Percentiles rank a stretch among this genome's conserved stretches.
phyloP scores from a whole-genome alignment of 2,113 vertebrate species.

The Brachirus orientalis region DNA sequence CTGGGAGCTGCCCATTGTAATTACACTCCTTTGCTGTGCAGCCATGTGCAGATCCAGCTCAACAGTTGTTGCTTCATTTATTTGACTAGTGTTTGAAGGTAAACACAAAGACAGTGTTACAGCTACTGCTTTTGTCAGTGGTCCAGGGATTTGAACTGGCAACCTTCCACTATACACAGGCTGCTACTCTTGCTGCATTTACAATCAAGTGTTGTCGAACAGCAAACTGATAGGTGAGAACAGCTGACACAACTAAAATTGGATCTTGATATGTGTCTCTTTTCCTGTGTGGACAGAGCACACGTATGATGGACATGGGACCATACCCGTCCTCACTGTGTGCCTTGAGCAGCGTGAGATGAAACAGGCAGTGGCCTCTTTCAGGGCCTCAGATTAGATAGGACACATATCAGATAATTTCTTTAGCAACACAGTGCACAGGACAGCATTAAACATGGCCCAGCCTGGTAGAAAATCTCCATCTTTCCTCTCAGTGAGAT shows the following conservation, averaged over 20 bases:
- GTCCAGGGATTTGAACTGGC: constrained; percentile 34
- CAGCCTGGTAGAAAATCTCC: not conserved
- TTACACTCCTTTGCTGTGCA: constrained; percentile 34
- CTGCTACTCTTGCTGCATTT: not conserved
- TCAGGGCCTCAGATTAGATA: constrained; percentile 44
- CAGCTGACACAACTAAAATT: constrained; percentile 23
- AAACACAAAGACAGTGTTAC: constrained; percentile 12
- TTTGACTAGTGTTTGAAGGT: not conserved
- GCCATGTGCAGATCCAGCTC: constrained; percentile 24
- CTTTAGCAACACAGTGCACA: not conserved
- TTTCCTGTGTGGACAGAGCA: not conserved
- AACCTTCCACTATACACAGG: constrained; percentile 13
- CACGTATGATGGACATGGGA: not conserved
- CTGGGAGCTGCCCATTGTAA: constrained; percentile 46
- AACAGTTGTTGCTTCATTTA: constrained; percentile 20
- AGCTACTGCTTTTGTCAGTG: constrained; percentile 5
- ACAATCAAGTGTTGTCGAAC: no score
- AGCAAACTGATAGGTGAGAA: constrained; percentile 1
- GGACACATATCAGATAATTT: constrained; percentile 59
- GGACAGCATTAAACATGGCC: constrained; percentile 27
- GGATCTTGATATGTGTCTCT: constrained; percentile 12
- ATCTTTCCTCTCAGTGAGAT: constrained; percentile 4
- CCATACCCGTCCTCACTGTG: not conserved
- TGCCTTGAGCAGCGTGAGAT: constrained; percentile 3
- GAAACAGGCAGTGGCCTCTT: constrained; percentile 33